These are phyloP conservation scores for Tenthredo distinguenda DNA, from an alignment of 2,888 invertebrate species.

Conservation along the genomic window DNA sequence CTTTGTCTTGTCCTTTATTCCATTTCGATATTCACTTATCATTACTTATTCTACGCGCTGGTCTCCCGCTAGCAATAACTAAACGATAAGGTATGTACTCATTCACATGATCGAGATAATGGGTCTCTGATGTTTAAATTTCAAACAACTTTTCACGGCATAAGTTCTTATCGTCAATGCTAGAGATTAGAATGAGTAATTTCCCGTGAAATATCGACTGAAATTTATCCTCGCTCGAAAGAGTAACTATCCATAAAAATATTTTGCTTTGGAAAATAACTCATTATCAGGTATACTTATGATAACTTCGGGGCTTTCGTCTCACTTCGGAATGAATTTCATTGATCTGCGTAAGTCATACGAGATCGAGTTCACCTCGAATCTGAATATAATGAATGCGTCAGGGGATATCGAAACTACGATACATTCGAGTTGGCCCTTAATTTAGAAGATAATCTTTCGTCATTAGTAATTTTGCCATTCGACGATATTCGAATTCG, in stretches of 20 bases:
- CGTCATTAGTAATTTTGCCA: background rate
- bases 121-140: background rate
- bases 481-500: background rate
- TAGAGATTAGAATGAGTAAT: background rate
- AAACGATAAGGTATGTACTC: background rate
- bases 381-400: background rate
- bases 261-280: background rate
- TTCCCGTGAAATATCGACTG: background rate
- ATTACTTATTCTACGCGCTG: conserved; percentile 11
- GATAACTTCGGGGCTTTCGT: background rate
- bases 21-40: conserved; percentile 24
- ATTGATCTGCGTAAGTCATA: background rate
- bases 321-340: background rate
- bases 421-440: background rate
- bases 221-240: background rate
- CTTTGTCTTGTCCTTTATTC: background rate
- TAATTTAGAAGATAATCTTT: background rate
- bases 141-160: background rate
- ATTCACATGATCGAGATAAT: background rate
- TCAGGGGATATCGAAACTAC: background rate
- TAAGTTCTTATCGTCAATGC: background rate
- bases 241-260: background rate
- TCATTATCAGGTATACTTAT: background rate
- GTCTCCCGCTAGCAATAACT: background rate
- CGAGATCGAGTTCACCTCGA: background rate